Base-by-base conservation (phyloP, 2,888 invertebrate species). In the Aethes cnicana region DNA sequence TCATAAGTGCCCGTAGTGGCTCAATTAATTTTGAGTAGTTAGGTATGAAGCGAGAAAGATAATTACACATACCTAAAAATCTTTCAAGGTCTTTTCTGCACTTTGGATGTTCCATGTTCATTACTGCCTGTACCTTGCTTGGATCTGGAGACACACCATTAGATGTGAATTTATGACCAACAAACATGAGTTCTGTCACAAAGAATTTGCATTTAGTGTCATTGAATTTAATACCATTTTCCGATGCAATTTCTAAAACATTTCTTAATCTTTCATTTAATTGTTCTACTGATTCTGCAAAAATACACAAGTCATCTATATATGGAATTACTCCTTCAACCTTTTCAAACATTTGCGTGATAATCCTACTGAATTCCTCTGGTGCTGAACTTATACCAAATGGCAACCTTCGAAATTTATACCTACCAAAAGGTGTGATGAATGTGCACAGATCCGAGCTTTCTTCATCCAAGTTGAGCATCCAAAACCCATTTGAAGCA, bases 401-500 rank as follows among this genome's bases (percentile, higher is more conserved):
- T 1, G 52, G 52, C 18, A 52, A 11, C 14, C 52, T 26, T 1
- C 9, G 11, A 25, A 50, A 58, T 37, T 35, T 49, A 30, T 59
- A 59, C 4, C 59, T 14, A 1, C 56, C 53, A 42, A 32, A 57
- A 1, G 42, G 57, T 23, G 57, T 57, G n/a, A 41, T 54, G 26
- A 58, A 58, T 1, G 55, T 59, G 20, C 53, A 54, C 0, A 59
- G 28, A 2, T 55, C 32, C 3, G 47, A 37, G 18, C 56, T 53
- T 7, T 37, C 28, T 6, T 32, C 16, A 33, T 47, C 42, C 3
- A 59, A 14, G 12, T 47, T 32, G 2, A 54, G 4, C 48, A 52
- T 50, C 55, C 57, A 59, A 30, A 52, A 59, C 5, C 59, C 59
- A 1, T 48, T 53, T 16, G 36, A 47, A 3, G 57, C 59, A 42